Percentiles rank a stretch among this genome's conserved stretches.
Evolutionary conservation across 2,113 vertebrate genomes (phyloP).

Genomic region (Bagarius yarrelli): DNA sequence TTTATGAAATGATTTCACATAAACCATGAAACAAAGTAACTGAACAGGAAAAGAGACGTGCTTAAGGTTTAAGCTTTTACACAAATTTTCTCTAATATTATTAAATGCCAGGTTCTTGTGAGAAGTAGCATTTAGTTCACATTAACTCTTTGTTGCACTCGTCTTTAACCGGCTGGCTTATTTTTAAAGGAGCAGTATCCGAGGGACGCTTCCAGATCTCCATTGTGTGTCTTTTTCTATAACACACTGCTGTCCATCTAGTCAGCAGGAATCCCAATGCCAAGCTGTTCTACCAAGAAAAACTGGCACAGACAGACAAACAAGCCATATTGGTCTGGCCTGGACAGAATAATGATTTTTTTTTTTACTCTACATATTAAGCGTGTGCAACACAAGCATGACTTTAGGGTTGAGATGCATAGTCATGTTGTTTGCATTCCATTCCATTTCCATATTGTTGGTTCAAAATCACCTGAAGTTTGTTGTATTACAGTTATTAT

Average conservation of each 20-base stretch:
- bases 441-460: not conserved
- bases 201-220: slow-evolving; percentile 23
- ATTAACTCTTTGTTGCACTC: not conserved
- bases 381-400: not conserved
- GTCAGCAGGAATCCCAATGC: slow-evolving; percentile 35
- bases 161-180: slow-evolving; percentile 9
- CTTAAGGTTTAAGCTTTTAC: not conserved
- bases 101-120: not conserved
- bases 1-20: not conserved
- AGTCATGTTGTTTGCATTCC: slow-evolving; percentile 11
- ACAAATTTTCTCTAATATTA: not conserved
- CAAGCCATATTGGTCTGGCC: slow-evolving; percentile 4
- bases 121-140: too few relatives aligned
- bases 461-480: not conserved
- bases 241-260: slow-evolving; percentile 13
- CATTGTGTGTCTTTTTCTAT: slow-evolving; percentile 17
- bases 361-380: slow-evolving; percentile 25
- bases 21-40: slow-evolving; percentile 1
- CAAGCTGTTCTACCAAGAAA: slow-evolving; percentile 45
- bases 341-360: slow-evolving; percentile 29
- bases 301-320: slow-evolving; percentile 33
- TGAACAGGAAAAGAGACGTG: not conserved
- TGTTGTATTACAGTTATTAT: not conserved
- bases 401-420: slow-evolving; percentile 12
- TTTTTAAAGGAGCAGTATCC: slow-evolving; percentile 13